Base-by-base conservation (phyloP, 1,140 invertebrate species). In the Pygmarrhopalites habei region DNA sequence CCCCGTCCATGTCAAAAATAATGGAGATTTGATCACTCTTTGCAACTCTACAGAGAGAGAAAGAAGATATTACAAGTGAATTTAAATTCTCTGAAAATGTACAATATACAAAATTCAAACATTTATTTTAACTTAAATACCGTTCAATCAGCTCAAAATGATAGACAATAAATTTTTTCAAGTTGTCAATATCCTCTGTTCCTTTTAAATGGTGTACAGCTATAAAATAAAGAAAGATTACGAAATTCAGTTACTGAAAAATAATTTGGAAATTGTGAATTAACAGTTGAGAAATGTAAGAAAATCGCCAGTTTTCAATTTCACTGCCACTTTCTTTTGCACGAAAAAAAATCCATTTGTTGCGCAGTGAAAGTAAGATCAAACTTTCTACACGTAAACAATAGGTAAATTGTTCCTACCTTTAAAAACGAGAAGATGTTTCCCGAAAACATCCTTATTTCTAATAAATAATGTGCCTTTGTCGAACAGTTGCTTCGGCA, bases 1-100 rank as follows among this genome's bases (percentile, higher is more conserved):
- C n/a, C n/a, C n/a, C 86, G 32, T 83, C 82, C 86, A 95, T 88
- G 76, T 97, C 92, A 73, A 96, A 92, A 72, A 95, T 86, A 51
- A 95, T 73, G 2, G 89, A 88, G 64, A 95, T 84, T 74, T 83
- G 82, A 68, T 87, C 82, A 53, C 87, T 83, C 69, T 90, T 85
- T 53, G 84, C 7, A 23, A 82, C 73, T 87, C 81, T 65, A 86
- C 84, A 66, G 66, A 74, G 73, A 66, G 67, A 43, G 43, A 53
- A 44, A 55, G 47, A 39, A 62, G 3, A 47, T n/a, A n/a, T n/a
- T n/a, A n/a, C 29, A 28, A 59, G 3, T 63, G 19, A 65, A 58
- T 41, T 14, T 10, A 46, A n/a, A 46, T 46, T 25, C 25, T 26
- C 49, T 7, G n/a, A 25, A 52, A 26, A 12, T 26, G 14, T 26